phyloP scores from a whole-genome alignment of 2,888 invertebrate species.

The Lasioglossum figueresi region DNA sequence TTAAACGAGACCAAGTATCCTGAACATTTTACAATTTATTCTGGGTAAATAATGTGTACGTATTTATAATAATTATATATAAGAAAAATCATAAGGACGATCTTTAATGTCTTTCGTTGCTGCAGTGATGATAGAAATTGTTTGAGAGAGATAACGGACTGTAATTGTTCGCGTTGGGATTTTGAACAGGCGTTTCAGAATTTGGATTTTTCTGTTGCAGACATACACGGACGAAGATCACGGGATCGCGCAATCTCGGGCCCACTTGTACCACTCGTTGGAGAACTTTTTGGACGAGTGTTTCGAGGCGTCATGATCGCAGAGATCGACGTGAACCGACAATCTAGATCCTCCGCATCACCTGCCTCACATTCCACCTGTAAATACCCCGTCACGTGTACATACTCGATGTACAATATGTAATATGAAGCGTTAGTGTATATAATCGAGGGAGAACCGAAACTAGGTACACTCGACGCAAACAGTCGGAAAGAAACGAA shows the following conservation, averaged over 20 bases:
- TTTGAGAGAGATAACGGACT: no score
- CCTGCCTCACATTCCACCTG: slow-evolving; percentile 68
- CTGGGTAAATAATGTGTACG: no score
- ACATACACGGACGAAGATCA: slow-evolving; percentile 98
- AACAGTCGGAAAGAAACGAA: background rate
- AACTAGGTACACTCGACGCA: slow-evolving; percentile 26
- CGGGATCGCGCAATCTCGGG: slow-evolving; percentile 91
- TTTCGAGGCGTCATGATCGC: slow-evolving; percentile 82
- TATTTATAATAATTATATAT: no score
- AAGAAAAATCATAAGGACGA: no score
- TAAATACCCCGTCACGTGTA: slow-evolving; percentile 76
- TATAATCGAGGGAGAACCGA: slow-evolving; percentile 65
- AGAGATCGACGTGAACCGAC: slow-evolving; percentile 47
- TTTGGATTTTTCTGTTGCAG: slow-evolving; percentile 84
- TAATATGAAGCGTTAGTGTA: slow-evolving; percentile 78
- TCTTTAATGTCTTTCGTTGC: no score
- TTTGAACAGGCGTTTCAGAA: background rate
- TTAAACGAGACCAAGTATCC: no score
- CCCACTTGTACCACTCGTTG: slow-evolving; percentile 95
- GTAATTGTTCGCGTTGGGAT: background rate
- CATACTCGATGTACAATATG: slow-evolving; percentile 81
- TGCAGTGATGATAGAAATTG: no score
- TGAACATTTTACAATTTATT: no score
- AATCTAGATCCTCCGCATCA: slow-evolving; percentile 65
- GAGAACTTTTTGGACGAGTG: slow-evolving; percentile 92